Evolutionary conservation across 1,140 invertebrate species (phyloP), one percentile per base, ranked within the genome.

Genomic region (Vanessa atalanta): DNA sequence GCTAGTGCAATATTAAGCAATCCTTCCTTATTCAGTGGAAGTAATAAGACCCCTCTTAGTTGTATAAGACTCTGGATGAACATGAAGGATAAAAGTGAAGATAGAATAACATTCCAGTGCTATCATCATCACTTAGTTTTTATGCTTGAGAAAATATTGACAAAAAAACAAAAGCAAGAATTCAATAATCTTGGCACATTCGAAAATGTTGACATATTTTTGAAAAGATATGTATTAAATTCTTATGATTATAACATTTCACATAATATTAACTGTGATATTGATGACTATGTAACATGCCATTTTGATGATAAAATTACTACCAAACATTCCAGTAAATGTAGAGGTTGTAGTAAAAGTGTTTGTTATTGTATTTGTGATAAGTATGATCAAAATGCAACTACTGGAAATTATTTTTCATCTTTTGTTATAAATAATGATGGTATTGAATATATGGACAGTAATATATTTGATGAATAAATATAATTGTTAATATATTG

Each of bases 71-170:
- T 97, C 61, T 99, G 98, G 98, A 93, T 99, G 75, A 93, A 96
- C 81, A 95, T 99, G 61, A 95, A 95, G 75, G 79, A 90, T 65
- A 77, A 82, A 60, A 87, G 91, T 43, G 76, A 86, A 82, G 73
- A 94, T 85, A 86, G 94, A 93, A 88, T 95, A 79, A 94, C 94
- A 51, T 98, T 98, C 92, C 94, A 96, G 71, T 96, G 94, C 86
- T 98, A 99, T 84, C 98, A 99, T 93, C 97, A 98, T 88, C 98
- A 99, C 93, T 94, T 99, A 65, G 97, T 97, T 60, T 98, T 98
- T 86, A 99, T 99, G 98, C 92, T 97, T 79, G 97, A 98, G 88
- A 96, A 96, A 90, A 84, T 96, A 53, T 93, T 98, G 75, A 93
- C 94, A 7, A 96, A 95, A 79, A 88, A 94, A 63, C 94, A 97